Base-by-base conservation (phyloP, 1,140 invertebrate species). In the Hyposmocoma kahamanoa region DNA sequence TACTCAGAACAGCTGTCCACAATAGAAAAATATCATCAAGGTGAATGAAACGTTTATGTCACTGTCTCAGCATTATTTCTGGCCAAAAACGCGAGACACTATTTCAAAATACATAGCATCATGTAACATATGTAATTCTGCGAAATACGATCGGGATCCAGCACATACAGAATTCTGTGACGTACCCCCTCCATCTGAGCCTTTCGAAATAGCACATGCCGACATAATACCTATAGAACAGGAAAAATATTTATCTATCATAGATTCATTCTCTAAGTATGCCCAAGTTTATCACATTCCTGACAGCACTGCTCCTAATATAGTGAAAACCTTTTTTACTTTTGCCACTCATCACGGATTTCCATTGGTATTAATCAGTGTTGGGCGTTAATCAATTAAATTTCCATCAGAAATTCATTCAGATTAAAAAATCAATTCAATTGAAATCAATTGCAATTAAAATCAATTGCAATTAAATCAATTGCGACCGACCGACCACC, bases 211-310 rank as follows among this genome's bases (percentile, higher is more conserved):
- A 6, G 20, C 20, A 6, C 38, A 41, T 20, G 38, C 38, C 3
- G 38, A 41, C 20, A 13, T 41, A 19, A 6, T 41, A 10, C 4
- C 38, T 8, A 41, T 41, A 19, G 15, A 41, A 19, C 38, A 41
- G 8, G 38, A 41, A 41, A 41, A 41, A 20, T 41, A 41, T 13
- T 13, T 41, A 6, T 19, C 38, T 8, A 20, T 41, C 4, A 41
- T 41, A 20, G 38, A 41, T 21, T 18, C 38, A 17, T 41, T 41
- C 13, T 41, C 38, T 19, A 41, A 41, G 13, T 41, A 41, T 21
- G 38, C 38, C 4, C 38, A 41, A 21, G 38, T 19, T 44, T 41
- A 41, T 21, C 19, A 17, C 11, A 13, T 43, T 2, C 24, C 42
- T 10, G 42, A 43, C 15, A 2, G 21, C 19, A 43, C 42, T 3